phyloP scores from a whole-genome alignment of 2,797 vertebrate species.

The Nannoperca obscura region DNA sequence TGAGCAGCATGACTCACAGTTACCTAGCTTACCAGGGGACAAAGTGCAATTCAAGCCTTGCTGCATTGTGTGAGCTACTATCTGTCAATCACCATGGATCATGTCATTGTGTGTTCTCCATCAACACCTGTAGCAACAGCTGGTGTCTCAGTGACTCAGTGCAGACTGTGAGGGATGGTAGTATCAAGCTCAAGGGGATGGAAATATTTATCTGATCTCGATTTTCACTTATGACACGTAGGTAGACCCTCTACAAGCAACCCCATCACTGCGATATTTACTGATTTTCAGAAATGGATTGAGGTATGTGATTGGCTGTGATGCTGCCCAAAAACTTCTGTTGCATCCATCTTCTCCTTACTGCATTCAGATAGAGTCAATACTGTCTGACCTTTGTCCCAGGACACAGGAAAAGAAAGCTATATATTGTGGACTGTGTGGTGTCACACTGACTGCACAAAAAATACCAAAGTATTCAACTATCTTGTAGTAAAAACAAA shows the following conservation, averaged over 20 bases:
- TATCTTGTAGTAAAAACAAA: constrained; percentile 23
- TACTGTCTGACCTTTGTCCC: constrained; percentile 25
- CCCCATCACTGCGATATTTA: constrained; percentile 4
- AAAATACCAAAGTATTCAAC: constrained; percentile 24
- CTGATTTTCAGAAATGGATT: background rate
- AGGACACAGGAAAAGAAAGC: constrained; percentile 12
- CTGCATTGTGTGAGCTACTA: background rate
- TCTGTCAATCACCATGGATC: constrained; percentile 10
- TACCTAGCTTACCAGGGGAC: constrained; percentile 31
- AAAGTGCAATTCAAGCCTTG: constrained; percentile 12
- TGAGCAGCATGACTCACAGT: constrained; percentile 33
- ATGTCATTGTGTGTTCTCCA: background rate
- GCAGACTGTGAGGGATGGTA: constrained; percentile 8
- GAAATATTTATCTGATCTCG: constrained; percentile 26
- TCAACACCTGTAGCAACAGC: constrained; percentile 42
- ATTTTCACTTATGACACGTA: constrained; percentile 8
- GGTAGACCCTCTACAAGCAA: background rate
- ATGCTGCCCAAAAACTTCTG: background rate
- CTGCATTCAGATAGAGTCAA: background rate
- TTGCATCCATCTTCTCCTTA: background rate
- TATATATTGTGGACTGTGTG: background rate
- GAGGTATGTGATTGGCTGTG: background rate
- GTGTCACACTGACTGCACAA: constrained; percentile 7
- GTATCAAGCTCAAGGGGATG: background rate
- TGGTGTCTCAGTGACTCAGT: constrained; percentile 23